Evolutionary conservation across 2,113 vertebrate genomes (phyloP), one percentile per base, ranked within the genome.

Genomic region (Phainopepla nitens): DNA sequence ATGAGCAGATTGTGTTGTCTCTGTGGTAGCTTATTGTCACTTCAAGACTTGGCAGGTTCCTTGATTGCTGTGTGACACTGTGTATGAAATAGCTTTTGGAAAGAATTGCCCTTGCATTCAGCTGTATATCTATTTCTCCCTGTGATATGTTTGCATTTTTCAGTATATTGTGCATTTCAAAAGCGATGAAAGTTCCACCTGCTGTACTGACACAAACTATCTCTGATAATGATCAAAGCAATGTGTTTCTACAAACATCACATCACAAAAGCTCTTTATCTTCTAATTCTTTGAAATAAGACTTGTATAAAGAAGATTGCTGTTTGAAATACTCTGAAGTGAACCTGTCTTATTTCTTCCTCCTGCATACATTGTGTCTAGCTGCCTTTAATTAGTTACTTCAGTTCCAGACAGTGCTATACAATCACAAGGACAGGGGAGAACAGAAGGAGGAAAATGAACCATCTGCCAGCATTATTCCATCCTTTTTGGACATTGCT

Each of bases 1-100:
- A 17, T 73, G 90, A 95, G 84, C 91, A 97, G 95, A 95, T 96
- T 96, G 95, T 97, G 89, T 89, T 96, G 68, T 94, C 90, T 94
- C 94, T 93, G 79, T 93, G 79, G 89, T 92, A 93, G 84, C 75
- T 87, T 94, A 85, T 87, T 93, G 83, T 93, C 92, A 87, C 91
- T 95, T 95, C 77, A 85, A 64, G 90, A 90, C 87, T 61, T 97
- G 95, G 93, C 95, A 97, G 83, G 76, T 87, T 96, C 54, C 72
- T 84, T 91, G 79, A 91, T 94, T 94, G 92, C 88, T 77, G 21
- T 66, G 82, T 89, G 86, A 78, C 82, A 92, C 94, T 85, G 50
- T 54, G 66, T 82, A 54, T 87, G 56, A 76, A 94, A 89, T 82
- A 82, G 89, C 91, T 95, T 85, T 90, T 91, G 77, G 83, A 73